Evolutionary conservation across 2,113 vertebrate species (phyloP), one percentile per base, ranked within the genome.

Genomic region (Plecturocebus donacophilus): DNA sequence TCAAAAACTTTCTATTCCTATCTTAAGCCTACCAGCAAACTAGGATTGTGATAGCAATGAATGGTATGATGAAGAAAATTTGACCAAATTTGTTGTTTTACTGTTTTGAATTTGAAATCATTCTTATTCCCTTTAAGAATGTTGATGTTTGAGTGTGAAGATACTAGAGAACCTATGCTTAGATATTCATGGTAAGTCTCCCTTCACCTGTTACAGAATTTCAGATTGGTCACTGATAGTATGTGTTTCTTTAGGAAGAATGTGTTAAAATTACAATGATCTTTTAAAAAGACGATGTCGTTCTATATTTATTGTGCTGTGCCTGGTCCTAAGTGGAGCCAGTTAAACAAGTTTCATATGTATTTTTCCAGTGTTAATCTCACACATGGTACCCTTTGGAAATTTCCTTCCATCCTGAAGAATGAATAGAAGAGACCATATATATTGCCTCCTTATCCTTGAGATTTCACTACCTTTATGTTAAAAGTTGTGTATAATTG

Each of bases 271-370:
- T 98, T 97, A 98, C 97, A 98, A 95, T 94, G 96, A 58, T 98
- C 97, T 97, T 98, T 97, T 98, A 94, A 96, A 97, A 97, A 98
- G 95, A 98, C 98, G 97, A 98, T 98, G 94, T 98, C 98, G 96
- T 97, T 98, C 97, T 98, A 96, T 99, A 99, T 99, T 99, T 99
- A 99, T 99, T 99, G 98, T 99, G 98, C 98, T 98, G 95, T 98
- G 95, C 93, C 97, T 98, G 95, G 97, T 97, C 98, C 97, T 94
- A 94, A 97, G 91, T 97, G 97, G 98, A 98, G 98, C 98, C 98
- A 98, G 97, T 98, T 98, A 97, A 98, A 98, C 96, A 97, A 98
- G 98, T 98, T 99, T 98, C 98, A 90, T 97, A 98, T 97, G 98
- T 98, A 97, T 98, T 98, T 98, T 99, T 98, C 98, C 97, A 98